Percentiles rank a stretch among this genome's conserved stretches.
These are phyloP conservation scores for Piezodorus guildinii DNA, from an alignment of 1,140 invertebrate species.

Conservation along the genomic window DNA sequence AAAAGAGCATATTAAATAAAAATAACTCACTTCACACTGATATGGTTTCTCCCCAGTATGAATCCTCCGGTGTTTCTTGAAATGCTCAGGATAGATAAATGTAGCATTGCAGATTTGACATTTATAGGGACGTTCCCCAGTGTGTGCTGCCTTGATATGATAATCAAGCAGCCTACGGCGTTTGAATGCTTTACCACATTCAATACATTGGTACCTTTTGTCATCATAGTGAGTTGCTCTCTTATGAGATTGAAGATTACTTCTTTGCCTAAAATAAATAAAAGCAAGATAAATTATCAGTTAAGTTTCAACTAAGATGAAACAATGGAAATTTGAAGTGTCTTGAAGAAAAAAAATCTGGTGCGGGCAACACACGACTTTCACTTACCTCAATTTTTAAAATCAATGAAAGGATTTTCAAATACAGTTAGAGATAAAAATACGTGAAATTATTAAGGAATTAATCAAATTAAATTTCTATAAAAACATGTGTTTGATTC, in stretches of 20 bases:
- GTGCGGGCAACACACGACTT: too few species aligned
- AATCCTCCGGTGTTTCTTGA: slow-evolving; percentile 67
- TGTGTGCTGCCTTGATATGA: slow-evolving; percentile 69
- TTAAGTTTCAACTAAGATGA: background rate
- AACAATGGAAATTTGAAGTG: too few species aligned
- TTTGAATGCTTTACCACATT: slow-evolving; percentile 63
- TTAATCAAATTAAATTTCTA: too few species aligned
- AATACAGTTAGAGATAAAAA: too few species aligned
- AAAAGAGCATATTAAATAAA: too few species aligned
- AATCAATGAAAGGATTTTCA: too few species aligned
- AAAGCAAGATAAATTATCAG: background rate
- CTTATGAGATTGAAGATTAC: slow-evolving; percentile 68
- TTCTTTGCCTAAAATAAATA: slow-evolving; percentile 47
- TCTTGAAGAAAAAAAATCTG: too few species aligned
- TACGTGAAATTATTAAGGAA: too few species aligned
- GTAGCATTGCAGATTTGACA: slow-evolving; percentile 59
- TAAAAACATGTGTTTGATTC: too few species aligned
- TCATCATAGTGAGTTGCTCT: slow-evolving; percentile 65
- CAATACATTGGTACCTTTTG: slow-evolving; percentile 54
- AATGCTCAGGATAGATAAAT: slow-evolving; percentile 74
- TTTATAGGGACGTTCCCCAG: slow-evolving; percentile 61
- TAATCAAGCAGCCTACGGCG: slow-evolving; percentile 60
- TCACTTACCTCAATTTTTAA: too few species aligned
- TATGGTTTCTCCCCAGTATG: slow-evolving; percentile 71
- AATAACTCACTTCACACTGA: slow-evolving; percentile 49